phyloP scores from a whole-genome alignment of 2,888 invertebrate species.

The Cactoblastis cactorum region DNA sequence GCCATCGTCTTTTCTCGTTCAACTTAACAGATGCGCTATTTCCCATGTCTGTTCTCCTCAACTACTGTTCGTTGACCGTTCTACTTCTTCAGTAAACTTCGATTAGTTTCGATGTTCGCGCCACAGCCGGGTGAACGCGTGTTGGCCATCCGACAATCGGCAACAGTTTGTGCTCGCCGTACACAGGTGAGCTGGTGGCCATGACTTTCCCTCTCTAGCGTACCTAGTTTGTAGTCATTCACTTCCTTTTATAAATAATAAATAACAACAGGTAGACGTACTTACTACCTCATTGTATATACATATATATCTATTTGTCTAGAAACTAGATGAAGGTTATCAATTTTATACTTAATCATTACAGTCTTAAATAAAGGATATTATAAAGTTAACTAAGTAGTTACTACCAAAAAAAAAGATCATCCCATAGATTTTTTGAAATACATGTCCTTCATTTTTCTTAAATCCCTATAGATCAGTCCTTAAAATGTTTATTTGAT shows the following conservation, averaged over 20 bases:
- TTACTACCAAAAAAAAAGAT: too few relatives aligned
- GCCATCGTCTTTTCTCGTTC: constrained; percentile 67
- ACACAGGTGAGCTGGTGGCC: constrained; percentile 40
- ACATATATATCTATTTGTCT: not conserved
- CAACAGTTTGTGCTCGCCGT: constrained; percentile 35
- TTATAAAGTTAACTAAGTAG: too few relatives aligned
- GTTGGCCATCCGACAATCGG: constrained; percentile 41
- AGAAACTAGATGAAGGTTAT: not conserved
- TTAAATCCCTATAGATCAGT: too few relatives aligned
- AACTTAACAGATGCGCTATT: constrained; percentile 68
- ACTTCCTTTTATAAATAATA: constrained; percentile 6
- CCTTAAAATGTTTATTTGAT: too few relatives aligned
- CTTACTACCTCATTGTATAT: not conserved
- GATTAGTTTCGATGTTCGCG: not conserved
- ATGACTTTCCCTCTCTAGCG: constrained; percentile 51
- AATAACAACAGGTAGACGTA: not conserved
- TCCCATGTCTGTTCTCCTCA: constrained; percentile 45
- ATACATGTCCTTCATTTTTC: too few relatives aligned
- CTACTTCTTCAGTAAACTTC: not conserved
- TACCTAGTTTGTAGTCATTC: not conserved
- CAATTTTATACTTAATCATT: too few relatives aligned
- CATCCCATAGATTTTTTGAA: too few relatives aligned
- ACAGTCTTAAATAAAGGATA: too few relatives aligned
- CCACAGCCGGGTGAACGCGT: constrained; percentile 30
- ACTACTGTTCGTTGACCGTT: not conserved